A percentile compares a stretch with the other conserved stretches of the same genome.
Conservation (phyloP, 2,797 vertebrate genomes). For the Syndactyla subalaris region DNA sequence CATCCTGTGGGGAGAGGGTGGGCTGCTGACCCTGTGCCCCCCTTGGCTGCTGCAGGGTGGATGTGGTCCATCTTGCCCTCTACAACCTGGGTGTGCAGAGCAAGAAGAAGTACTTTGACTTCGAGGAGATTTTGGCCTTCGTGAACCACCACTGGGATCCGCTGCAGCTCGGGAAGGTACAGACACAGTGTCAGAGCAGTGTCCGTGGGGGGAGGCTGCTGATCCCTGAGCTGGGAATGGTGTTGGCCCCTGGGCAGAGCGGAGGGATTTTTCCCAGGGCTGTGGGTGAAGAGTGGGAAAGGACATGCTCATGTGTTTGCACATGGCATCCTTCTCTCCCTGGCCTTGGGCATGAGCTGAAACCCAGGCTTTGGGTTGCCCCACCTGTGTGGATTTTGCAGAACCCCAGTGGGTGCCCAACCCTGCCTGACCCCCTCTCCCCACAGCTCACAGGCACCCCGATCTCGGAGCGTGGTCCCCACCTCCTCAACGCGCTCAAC, state of each 20-base stretch:
- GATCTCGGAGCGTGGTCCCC: conserved; percentile 83
- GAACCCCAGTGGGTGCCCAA: background rate
- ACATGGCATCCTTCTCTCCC: background rate
- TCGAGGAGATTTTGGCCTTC: conserved; percentile 93
- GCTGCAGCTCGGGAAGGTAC: conserved; percentile 93
- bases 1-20: background rate
- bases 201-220: background rate
- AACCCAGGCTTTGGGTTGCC: conserved; percentile 13
- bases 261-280: background rate
- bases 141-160: conserved; percentile 91
- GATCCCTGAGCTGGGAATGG: background rate
- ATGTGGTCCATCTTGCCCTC: conserved; percentile 91
- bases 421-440: background rate
- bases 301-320: background rate
- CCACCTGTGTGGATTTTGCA: background rate
- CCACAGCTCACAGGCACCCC: conserved; percentile 88
- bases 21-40: background rate
- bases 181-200: background rate
- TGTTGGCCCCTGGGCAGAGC: background rate
- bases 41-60: conserved; percentile 81
- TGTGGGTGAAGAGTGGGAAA: background rate
- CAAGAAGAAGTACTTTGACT: conserved; percentile 98
- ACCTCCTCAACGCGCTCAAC: conserved; percentile 91
- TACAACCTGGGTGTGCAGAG: conserved; percentile 95
- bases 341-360: background rate